Base-by-base conservation (phyloP, 1,140 invertebrate species). In the Dolichoris vasculosae region DNA sequence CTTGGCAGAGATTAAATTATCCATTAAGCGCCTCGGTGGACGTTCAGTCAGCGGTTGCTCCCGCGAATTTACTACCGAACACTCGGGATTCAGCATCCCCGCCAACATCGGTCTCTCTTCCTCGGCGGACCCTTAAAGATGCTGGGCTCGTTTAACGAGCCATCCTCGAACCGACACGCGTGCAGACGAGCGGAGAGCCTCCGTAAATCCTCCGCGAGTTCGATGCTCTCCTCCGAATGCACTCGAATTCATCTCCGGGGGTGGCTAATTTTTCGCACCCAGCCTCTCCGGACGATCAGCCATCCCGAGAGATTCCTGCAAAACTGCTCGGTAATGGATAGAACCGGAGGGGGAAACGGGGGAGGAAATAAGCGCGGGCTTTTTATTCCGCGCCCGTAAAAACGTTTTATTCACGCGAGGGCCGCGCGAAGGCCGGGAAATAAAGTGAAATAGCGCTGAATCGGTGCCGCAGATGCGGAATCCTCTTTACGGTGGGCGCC, bases 1-100 rank as follows among this genome's bases (percentile, higher is more conserved):
- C 69, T 75, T 32, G 81, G 55, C 82, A 84, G 82, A 81, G 84
- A 86, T 88, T 88, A 88, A 86, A 88, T 88, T 88, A 88, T 88
- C 87, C 86, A 86, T 87, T 88, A 88, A 87, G 67, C 83, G 83
- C 83, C 84, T 83, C 78, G 82, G 83, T 59, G 35, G 69, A 43
- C 69, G 69, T 40, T 87, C 78, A 86, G 80, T 86, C 86, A 83
- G 81, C 80, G 78, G 67, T 75, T 48, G 84, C 77, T 77, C 43
- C 75, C 46, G 83, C 84, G 71, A 88, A 88, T 86, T 88, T 87
- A 80, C 78, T 63, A 55, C 30, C 71, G 23, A 71, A 71, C 64
- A 38, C 69, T 43, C 38, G 69, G 67, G 15, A 73, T 73, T 73
- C 69, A 35, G 35, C 63, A 6, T n/a, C 2, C 30, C 30, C n/a